phyloP scores from a whole-genome alignment of 2,797 vertebrate genomes.

The Dendrocincla fuliginosa region DNA sequence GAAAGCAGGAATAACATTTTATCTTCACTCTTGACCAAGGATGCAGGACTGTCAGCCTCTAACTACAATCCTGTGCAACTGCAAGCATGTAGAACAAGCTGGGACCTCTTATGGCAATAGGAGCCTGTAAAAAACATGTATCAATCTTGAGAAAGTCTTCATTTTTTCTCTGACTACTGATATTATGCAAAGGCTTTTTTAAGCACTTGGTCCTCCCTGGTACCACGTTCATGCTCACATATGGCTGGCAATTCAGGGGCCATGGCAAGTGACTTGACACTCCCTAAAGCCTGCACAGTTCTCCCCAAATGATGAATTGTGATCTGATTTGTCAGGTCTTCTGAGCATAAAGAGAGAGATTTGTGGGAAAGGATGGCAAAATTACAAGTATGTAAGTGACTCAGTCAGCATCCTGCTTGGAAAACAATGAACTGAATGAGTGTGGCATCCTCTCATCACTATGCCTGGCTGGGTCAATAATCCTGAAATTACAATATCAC shows the following conservation, averaged over 20 bases:
- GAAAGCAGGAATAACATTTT: not conserved
- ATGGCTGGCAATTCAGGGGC: not conserved
- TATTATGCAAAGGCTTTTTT: not conserved
- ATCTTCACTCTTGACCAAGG: not conserved
- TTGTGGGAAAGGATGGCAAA: not conserved
- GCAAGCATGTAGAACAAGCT: not conserved
- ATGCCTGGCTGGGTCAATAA: not conserved
- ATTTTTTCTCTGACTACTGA: not conserved
- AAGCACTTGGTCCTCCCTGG: not conserved
- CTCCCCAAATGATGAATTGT: not conserved
- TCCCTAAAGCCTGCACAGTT: not conserved
- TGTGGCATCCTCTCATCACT: not conserved
- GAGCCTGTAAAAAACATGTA: not conserved
- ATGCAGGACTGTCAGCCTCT: not conserved
- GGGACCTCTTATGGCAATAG: not conserved
- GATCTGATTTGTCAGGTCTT: not conserved
- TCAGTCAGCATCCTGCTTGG: not conserved
- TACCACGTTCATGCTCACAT: rapidly evolving
- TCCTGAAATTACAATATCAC: not conserved
- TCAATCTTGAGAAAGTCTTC: not conserved
- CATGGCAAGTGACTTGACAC: not conserved
- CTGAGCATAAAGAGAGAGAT: not conserved
- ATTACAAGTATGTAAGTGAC: not conserved
- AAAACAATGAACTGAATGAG: not conserved
- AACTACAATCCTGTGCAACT: not conserved